These are phyloP conservation scores for Acanthisitta chloris DNA, from an alignment of 2,113 vertebrate species.

Conservation along the genomic window DNA sequence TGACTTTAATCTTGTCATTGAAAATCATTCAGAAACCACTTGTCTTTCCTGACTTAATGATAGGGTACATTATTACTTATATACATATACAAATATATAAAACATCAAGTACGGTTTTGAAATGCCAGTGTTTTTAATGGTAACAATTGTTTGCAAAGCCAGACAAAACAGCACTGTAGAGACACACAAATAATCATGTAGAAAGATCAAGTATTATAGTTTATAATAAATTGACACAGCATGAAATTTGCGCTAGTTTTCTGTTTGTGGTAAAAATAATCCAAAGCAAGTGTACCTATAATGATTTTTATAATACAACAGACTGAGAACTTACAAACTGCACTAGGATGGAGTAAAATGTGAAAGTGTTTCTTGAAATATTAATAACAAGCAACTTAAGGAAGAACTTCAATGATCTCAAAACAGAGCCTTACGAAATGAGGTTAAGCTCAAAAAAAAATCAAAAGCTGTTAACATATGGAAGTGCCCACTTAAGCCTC, in stretches of 20 bases:
- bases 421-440: background rate
- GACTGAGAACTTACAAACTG: background rate
- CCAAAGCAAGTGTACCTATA: background rate
- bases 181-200: background rate
- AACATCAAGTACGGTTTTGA: background rate
- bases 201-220: background rate
- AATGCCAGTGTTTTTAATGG: background rate
- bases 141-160: background rate
- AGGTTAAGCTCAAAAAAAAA: background rate
- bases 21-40: background rate
- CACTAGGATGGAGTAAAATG: background rate
- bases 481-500: background rate
- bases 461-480: background rate
- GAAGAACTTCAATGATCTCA: background rate
- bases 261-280: background rate
- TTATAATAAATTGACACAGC: background rate
- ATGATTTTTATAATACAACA: background rate
- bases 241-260: background rate
- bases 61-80: background rate
- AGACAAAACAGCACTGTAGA: background rate
- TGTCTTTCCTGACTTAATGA: background rate
- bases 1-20: background rate
- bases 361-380: background rate
- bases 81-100: background rate
- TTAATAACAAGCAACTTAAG: background rate